Base-by-base conservation (phyloP, 2,113 vertebrate genomes). In the Phycodurus eques region DNA sequence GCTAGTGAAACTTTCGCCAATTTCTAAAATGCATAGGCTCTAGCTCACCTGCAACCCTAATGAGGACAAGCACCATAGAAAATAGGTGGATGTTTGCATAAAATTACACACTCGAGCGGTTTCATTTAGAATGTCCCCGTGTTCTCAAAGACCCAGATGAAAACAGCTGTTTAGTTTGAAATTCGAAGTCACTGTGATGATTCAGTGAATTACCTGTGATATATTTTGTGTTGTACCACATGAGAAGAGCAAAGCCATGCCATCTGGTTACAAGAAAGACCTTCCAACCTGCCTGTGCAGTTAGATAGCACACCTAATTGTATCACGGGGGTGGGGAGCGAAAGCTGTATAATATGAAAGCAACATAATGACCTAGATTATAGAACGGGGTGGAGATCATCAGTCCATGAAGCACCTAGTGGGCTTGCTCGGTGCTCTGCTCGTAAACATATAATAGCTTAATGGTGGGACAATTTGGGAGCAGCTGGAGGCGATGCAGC, bases 361-460 rank as follows among this genome's bases (percentile, higher is more conserved):
- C 22, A 3, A 68, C 74, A 78, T 83, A 85, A 83, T 71, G 80
- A 87, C 77, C 80, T 83, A 76, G 1, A 27, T 80, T 87, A 76
- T 70, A 79, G 72, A 61, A 61, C 75, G 72, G 35, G 75, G 76
- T 68, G 74, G 79, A 42, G 81, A 87, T 89, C 78, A 76, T 79
- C 65, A 57, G 74, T 77, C 68, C 66, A 77, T 78, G 74, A 39
- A 78, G 80, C 85, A 88, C 86, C 88, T 90, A 76, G 75, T 75
- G 85, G 81, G 80, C 76, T 72, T 22, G 69, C 75, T 77, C 73
- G 46, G 74, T 74, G 83, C 88, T 54, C 77, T 72, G 86, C 86
- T 83, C 87, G 87, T 90, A 92, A 92, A 91, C 87, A 83, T 87
- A 88, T 89, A 90, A 91, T 90, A 82, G 90, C 85, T 91, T 93